Evolutionary conservation across 1,140 invertebrate species (phyloP).

Genomic region (Drosophila eugracilis): DNA sequence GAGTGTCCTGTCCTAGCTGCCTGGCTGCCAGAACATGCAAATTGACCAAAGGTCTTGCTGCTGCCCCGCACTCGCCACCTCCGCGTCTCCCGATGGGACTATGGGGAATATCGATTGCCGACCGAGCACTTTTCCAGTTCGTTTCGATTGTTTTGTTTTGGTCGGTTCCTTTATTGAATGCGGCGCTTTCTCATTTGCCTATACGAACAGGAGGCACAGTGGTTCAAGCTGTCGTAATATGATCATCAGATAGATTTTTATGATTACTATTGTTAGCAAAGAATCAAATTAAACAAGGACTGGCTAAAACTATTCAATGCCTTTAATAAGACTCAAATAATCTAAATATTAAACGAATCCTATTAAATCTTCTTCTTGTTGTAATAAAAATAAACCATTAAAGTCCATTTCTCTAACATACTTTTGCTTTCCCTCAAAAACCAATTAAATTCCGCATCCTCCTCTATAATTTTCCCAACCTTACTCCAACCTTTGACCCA

Average conservation of each 20-base stretch:
- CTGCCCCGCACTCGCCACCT: background rate
- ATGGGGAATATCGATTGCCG: slow-evolving; percentile 42
- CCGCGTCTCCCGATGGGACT: background rate
- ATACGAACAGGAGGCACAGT: slow-evolving; percentile 18
- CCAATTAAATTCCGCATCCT: slow-evolving; percentile 1
- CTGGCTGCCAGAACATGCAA: slow-evolving; percentile 31
- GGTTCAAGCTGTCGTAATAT: background rate
- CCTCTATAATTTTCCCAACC: background rate
- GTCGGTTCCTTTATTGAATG: slow-evolving; percentile 37
- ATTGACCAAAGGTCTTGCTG: slow-evolving; percentile 29
- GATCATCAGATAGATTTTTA: too few species aligned
- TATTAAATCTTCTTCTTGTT: too few species aligned
- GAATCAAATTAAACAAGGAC: too few species aligned
- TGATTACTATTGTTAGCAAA: too few species aligned
- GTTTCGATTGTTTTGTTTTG: slow-evolving; percentile 40
- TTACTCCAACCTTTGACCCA: slow-evolving; percentile 13
- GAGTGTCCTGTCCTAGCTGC: background rate
- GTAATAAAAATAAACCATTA: too few species aligned
- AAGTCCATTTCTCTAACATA: background rate
- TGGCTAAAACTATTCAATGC: too few species aligned
- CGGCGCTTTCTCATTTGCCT: slow-evolving; percentile 27
- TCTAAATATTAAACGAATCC: too few species aligned
- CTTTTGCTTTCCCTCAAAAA: background rate
- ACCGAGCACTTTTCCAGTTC: slow-evolving; percentile 24
- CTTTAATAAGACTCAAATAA: too few species aligned